phyloP scores from a whole-genome alignment of 2,797 vertebrate genomes.

The Centroberyx gerrardi region DNA sequence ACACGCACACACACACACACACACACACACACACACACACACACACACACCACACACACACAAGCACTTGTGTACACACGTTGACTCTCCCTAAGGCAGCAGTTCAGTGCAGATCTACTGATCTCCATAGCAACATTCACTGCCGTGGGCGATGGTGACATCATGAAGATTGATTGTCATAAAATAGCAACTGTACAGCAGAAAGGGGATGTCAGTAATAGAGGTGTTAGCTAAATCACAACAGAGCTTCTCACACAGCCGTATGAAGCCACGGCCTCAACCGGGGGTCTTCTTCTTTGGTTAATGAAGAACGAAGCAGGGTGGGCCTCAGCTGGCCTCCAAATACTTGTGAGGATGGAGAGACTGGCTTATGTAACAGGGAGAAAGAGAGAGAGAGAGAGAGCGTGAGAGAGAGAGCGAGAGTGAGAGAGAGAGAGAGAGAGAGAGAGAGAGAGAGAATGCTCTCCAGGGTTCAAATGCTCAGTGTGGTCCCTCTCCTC shows the following conservation, averaged over 20 bases:
- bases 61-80: conserved; percentile 24
- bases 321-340: conserved; percentile 50
- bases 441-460: conserved; percentile 34
- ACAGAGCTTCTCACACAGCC: conserved; percentile 9
- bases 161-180: conserved; percentile 80
- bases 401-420: too few species aligned
- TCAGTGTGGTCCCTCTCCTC: conserved; percentile 45
- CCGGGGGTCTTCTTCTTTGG: conserved; percentile 46
- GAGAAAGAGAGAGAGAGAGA: conserved; percentile 25
- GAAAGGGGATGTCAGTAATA: conserved; percentile 39
- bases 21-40: conserved; percentile 20
- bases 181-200: conserved; percentile 60
- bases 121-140: conserved; percentile 83
- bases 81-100: conserved; percentile 60
- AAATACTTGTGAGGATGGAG: conserved; percentile 42
- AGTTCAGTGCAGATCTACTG: conserved; percentile 73
- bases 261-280: conserved; percentile 26
- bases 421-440: conserved; percentile 3
- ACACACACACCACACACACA: conserved; percentile 22
- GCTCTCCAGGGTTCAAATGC: conserved; percentile 53
- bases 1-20: conserved; percentile 43
- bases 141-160: conserved; percentile 78
- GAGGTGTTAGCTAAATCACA: conserved; percentile 56
- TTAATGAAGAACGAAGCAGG: conserved; percentile 47
- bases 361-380: conserved; percentile 61